Percentiles rank a stretch among this genome's conserved stretches.
Conservation (phyloP, 2,888 invertebrate genomes). For the Hartigia nigra region DNA sequence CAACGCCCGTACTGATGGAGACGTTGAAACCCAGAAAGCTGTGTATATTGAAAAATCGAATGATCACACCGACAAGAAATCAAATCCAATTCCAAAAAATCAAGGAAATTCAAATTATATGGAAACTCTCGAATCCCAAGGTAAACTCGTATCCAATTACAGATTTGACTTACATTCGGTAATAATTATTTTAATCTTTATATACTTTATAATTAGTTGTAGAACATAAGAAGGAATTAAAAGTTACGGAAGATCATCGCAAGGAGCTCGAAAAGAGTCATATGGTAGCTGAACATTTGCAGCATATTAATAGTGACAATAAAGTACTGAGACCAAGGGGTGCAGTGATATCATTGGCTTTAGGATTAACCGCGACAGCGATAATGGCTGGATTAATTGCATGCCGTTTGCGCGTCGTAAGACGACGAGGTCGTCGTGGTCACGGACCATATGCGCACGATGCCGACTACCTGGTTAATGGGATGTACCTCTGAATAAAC, state of each 20-base stretch:
- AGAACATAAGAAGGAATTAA: constrained; percentile 26
- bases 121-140: background rate
- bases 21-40: background rate
- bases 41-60: background rate
- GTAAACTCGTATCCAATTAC: background rate
- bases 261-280: constrained; percentile 23
- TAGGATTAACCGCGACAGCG: constrained; percentile 84
- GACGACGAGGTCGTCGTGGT: constrained; percentile 79
- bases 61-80: background rate
- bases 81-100: background rate
- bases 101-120: background rate
- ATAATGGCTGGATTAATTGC: constrained; percentile 84
- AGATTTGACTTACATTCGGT: background rate
- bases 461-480: constrained; percentile 96
- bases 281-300: constrained; percentile 51
- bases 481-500: constrained; percentile 88
- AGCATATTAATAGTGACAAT: constrained; percentile 44
- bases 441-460: constrained; percentile 89
- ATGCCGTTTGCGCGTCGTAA: constrained; percentile 83
- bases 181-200: background rate
- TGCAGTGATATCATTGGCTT: constrained; percentile 81
- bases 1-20: constrained; percentile 25
- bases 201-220: background rate
- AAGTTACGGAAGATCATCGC: constrained; percentile 10
- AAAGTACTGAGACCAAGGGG: constrained; percentile 74